A percentile compares a stretch with the other conserved stretches of the same genome.
Conservation (phyloP, 2,888 invertebrate species). For the Caenorhabditis sp. region DNA sequence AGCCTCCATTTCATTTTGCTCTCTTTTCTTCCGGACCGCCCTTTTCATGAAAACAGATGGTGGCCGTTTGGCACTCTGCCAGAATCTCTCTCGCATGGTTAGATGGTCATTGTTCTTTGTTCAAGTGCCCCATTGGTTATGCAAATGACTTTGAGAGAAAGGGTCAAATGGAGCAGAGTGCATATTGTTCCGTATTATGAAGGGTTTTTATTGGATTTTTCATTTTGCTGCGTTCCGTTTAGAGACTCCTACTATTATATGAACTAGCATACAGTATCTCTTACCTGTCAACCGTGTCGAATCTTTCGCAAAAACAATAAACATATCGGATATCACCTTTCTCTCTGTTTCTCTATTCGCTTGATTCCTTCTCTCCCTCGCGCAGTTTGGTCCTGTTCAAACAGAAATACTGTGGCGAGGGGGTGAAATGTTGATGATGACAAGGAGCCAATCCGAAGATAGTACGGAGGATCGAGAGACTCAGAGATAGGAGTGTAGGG, state of each 20-base stretch:
- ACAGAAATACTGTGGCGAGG: slow-evolving; percentile 48
- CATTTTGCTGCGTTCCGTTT: neutral
- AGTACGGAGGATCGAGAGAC: slow-evolving; percentile 25
- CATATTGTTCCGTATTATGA: no score
- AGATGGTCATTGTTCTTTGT: slow-evolving; percentile 32
- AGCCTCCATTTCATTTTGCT: slow-evolving; percentile 56
- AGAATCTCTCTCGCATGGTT: slow-evolving; percentile 16
- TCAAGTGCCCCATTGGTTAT: slow-evolving; percentile 50
- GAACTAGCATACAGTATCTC: neutral
- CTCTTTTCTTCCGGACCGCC: neutral
- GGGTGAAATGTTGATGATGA: slow-evolving; percentile 41
- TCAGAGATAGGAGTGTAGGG: slow-evolving; percentile 28
- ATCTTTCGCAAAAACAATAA: slow-evolving; percentile 48
- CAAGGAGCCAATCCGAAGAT: slow-evolving; percentile 22
- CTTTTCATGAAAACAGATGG: slow-evolving; percentile 51
- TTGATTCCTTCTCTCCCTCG: neutral
- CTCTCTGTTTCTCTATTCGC: slow-evolving; percentile 9
- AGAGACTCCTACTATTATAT: no score
- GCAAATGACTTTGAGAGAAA: slow-evolving; percentile 44
- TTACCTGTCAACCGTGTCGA: slow-evolving; percentile 61
- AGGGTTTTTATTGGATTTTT: no score
- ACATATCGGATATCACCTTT: slow-evolving; percentile 55
- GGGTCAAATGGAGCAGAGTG: slow-evolving; percentile 19
- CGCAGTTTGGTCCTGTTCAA: slow-evolving; percentile 50
- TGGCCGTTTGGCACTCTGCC: slow-evolving; percentile 30